A percentile compares a stretch with the other conserved stretches of the same genome.
These are phyloP conservation scores for Noctua fimbriata DNA, from an alignment of 2,888 invertebrate species.

Conservation along the genomic window DNA sequence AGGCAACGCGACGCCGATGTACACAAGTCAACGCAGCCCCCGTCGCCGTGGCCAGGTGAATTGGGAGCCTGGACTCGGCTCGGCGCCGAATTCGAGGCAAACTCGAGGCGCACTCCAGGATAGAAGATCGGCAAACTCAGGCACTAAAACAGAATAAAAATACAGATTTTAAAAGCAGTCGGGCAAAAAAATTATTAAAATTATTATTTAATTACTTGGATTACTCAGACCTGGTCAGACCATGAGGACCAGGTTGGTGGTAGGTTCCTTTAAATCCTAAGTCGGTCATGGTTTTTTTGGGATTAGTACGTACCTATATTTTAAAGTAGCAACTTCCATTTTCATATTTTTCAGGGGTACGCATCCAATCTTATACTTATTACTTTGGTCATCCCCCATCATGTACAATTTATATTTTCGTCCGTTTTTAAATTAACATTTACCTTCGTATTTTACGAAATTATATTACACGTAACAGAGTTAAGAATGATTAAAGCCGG, in stretches of 20 bases:
- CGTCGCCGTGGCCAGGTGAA: too few relatives aligned
- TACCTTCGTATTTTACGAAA: constrained; percentile 8
- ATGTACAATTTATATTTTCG: constrained; percentile 15
- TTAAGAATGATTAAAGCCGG: constrained; percentile 15
- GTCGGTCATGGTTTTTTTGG: background rate
- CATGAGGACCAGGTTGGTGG: background rate
- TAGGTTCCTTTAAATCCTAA: background rate
- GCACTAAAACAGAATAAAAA: too few relatives aligned
- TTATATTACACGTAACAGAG: constrained; percentile 14
- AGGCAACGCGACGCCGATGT: too few relatives aligned
- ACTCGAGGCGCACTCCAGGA: too few relatives aligned
- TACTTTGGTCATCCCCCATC: background rate
- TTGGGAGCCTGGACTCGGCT: too few relatives aligned
- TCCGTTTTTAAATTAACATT: constrained; percentile 11
- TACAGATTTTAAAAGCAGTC: too few relatives aligned
- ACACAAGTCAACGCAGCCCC: too few relatives aligned
- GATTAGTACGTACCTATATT: background rate
- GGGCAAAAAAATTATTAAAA: too few relatives aligned
- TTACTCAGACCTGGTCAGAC: too few relatives aligned
- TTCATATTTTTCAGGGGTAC: background rate
- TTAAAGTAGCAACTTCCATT: background rate
- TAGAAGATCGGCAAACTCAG: too few relatives aligned
- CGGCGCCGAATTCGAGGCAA: too few relatives aligned
- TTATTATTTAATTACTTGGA: background rate
- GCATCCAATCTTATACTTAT: background rate